A percentile compares a stretch with the other conserved stretches of the same genome.
phyloP scores from a whole-genome alignment of 2,888 invertebrate genomes.

The Seira sanloemensis region DNA sequence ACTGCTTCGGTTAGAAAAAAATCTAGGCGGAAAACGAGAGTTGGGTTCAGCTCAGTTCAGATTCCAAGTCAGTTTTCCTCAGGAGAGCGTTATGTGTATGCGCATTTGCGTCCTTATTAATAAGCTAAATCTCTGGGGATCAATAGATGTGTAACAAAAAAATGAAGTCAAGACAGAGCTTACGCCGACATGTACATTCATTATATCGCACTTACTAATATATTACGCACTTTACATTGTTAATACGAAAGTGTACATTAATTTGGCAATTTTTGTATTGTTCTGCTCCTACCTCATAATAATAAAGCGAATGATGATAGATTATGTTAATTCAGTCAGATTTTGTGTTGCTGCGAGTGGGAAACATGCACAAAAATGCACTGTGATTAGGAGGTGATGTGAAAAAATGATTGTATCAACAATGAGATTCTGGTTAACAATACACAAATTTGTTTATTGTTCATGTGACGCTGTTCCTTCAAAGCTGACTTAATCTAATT shows the following conservation, averaged over 20 bases:
- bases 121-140: no score
- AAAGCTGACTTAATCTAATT: background rate
- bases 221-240: background rate
- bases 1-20: no score
- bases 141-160: no score
- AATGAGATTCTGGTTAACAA: background rate
- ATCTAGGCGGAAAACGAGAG: no score
- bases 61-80: no score
- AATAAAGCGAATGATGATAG: background rate
- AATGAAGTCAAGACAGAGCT: background rate
- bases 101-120: no score
- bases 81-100: no score
- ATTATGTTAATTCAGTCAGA: background rate
- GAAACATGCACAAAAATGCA: background rate
- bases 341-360: background rate
- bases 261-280: conserved; percentile 14
- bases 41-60: no score
- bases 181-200: background rate
- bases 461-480: background rate
- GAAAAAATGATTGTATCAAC: background rate
- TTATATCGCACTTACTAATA: background rate
- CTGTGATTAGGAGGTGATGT: background rate
- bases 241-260: no score
- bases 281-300: background rate
- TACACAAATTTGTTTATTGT: conserved; percentile 6